Evolutionary conservation across 2,888 invertebrate species (phyloP).

Genomic region (Cheilosia impressa): DNA sequence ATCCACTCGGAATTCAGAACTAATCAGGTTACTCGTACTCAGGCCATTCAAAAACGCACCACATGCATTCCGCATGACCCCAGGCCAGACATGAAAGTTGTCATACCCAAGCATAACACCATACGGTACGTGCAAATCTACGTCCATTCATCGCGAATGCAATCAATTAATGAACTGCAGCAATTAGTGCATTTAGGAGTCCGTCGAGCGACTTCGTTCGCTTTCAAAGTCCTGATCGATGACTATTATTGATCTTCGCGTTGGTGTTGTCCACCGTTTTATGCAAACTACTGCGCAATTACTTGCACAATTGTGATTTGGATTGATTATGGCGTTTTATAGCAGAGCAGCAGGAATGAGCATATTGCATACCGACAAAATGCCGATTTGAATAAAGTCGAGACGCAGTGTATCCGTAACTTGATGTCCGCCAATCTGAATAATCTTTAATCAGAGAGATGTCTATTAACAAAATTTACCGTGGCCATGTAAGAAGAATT

Average conservation of each 20-base stretch:
- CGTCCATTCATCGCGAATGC: neutral
- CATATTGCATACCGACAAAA: neutral
- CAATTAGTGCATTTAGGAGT: conserved; percentile 10
- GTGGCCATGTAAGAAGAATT: neutral
- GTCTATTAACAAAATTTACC: neutral
- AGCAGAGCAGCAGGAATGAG: neutral
- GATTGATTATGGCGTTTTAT: conserved; percentile 6
- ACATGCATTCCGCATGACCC: conserved; percentile 24
- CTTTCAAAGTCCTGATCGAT: conserved; percentile 8
- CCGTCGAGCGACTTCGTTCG: neutral
- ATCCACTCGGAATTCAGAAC: neutral
- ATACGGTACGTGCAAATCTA: neutral
- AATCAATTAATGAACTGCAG: conserved; percentile 16
- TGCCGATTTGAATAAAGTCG: neutral
- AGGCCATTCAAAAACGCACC: conserved; percentile 25
- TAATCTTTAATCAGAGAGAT: neutral
- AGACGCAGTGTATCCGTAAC: neutral
- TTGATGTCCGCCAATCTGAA: conserved; percentile 11
- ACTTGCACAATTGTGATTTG: conserved; percentile 30
- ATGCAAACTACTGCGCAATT: conserved; percentile 14
- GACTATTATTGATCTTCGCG: neutral
- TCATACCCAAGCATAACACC: conserved; percentile 11
- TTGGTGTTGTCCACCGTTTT: conserved; percentile 1
- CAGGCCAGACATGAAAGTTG: conserved; percentile 15
- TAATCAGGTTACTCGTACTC: conserved; percentile 24